Evolutionary conservation across 2,797 vertebrate species (phyloP).

Genomic region (Ciconia nigra): DNA sequence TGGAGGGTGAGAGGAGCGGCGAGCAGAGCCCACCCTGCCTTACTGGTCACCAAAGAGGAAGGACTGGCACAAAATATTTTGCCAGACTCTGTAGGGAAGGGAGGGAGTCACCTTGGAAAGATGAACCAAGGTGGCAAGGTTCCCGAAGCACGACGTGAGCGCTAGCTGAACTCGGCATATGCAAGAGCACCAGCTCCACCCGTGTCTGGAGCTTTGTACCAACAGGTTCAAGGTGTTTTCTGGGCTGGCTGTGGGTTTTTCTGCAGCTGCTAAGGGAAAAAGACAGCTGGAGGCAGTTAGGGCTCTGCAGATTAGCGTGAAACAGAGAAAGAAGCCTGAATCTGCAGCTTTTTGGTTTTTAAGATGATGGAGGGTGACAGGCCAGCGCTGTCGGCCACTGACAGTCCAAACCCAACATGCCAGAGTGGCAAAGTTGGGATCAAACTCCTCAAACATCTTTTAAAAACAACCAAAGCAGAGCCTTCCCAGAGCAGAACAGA

Average conservation of each 20-base stretch:
- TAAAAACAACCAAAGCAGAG: not conserved
- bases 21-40: not conserved
- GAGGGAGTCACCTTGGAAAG: not conserved
- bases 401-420: not conserved
- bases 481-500: not conserved
- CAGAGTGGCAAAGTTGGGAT: not conserved
- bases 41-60: not conserved
- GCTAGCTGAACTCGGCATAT: not conserved
- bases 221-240: not conserved
- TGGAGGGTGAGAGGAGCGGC: not conserved
- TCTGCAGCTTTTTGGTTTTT: not conserved
- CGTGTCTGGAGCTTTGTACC: not conserved
- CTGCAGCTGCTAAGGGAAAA: not conserved
- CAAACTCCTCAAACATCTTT: not conserved
- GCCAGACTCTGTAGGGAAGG: not conserved
- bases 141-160: not conserved
- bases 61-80: not conserved
- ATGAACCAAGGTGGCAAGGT: not conserved
- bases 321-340: not conserved
- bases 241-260: not conserved
- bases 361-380: not conserved
- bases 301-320: not conserved
- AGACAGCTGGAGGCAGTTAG: not conserved
- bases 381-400: fast-evolving
- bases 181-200: not conserved